These are phyloP conservation scores for Dysdera silvatica DNA, from an alignment of 1,140 invertebrate species.

Conservation along the genomic window DNA sequence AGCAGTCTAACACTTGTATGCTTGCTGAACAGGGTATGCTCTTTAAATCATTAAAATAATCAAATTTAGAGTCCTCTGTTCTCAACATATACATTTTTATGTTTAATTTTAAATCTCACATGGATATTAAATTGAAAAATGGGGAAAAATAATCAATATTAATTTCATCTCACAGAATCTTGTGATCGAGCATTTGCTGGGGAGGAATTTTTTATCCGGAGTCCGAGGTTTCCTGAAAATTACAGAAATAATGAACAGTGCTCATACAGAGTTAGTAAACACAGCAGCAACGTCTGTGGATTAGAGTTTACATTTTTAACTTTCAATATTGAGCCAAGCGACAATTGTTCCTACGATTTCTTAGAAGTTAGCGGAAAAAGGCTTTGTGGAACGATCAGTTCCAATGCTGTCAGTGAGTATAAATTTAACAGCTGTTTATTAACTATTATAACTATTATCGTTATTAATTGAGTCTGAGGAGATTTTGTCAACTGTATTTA, in stretches of 20 bases:
- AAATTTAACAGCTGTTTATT: too few relatives aligned
- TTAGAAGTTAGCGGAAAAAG: conserved; percentile 31
- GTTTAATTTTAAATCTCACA: too few relatives aligned
- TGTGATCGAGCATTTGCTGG: neutral
- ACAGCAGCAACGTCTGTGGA: conserved; percentile 31
- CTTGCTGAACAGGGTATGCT: too few relatives aligned
- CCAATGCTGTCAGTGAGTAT: conserved; percentile 27
- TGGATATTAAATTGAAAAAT: too few relatives aligned
- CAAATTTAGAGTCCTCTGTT: too few relatives aligned
- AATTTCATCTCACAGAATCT: neutral
- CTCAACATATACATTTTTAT: too few relatives aligned
- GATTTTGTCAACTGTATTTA: too few relatives aligned
- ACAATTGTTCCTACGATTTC: conserved; percentile 36
- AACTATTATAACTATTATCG: too few relatives aligned
- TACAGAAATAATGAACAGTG: conserved; percentile 30
- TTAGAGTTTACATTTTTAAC: conserved; percentile 33
- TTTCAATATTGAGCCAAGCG: conserved; percentile 35
- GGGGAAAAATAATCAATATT: too few relatives aligned
- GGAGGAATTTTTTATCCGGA: conserved; percentile 23
- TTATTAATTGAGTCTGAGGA: too few relatives aligned
- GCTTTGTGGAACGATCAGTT: conserved; percentile 31
- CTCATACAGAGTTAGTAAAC: conserved; percentile 21
- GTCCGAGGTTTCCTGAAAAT: conserved; percentile 27
- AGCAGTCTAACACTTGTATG: too few relatives aligned
- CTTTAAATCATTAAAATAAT: too few relatives aligned